phyloP scores from a whole-genome alignment of 2,113 vertebrate genomes.

The Barbus barbus region DNA sequence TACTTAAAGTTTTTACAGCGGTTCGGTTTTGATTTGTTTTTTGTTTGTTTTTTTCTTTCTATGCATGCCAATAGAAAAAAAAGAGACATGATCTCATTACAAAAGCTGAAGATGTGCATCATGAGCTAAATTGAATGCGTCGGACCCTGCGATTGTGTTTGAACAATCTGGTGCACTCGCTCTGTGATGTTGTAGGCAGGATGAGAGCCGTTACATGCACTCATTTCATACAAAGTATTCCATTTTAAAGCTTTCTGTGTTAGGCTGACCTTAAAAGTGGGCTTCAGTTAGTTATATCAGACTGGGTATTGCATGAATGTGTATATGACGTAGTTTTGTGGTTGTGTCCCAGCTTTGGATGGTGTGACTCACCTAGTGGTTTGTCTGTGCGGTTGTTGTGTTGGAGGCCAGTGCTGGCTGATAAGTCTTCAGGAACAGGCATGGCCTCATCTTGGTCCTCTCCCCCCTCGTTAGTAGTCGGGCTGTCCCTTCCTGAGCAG shows the following conservation, averaged over 20 bases:
- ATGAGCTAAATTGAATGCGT: background rate
- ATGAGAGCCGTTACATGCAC: background rate
- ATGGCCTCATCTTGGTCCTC: constrained; percentile 94
- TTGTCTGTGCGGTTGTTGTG: constrained; percentile 86
- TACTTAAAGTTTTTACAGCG: background rate
- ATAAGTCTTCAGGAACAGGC: constrained; percentile 96
- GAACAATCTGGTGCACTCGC: background rate
- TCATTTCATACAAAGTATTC: background rate
- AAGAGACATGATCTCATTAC: background rate
- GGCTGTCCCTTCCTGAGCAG: constrained; percentile 86
- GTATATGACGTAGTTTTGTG: constrained; percentile 26
- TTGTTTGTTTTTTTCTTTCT: background rate
- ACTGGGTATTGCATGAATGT: background rate
- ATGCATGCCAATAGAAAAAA: background rate
- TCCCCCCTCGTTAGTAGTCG: constrained; percentile 81
- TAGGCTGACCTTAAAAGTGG: background rate
- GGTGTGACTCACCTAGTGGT: constrained; percentile 78
- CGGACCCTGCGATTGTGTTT: background rate
- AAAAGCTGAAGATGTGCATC: background rate
- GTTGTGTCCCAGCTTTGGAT: constrained; percentile 8
- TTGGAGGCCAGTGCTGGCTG: constrained; percentile 85
- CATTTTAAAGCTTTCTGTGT: background rate
- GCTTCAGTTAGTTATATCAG: constrained; percentile 14
- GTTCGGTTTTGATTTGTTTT: background rate
- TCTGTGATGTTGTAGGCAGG: background rate